Evolutionary conservation across 2,888 invertebrate genomes (phyloP), one percentile per base, ranked within the genome.

Genomic region (Volucella bombylans): DNA sequence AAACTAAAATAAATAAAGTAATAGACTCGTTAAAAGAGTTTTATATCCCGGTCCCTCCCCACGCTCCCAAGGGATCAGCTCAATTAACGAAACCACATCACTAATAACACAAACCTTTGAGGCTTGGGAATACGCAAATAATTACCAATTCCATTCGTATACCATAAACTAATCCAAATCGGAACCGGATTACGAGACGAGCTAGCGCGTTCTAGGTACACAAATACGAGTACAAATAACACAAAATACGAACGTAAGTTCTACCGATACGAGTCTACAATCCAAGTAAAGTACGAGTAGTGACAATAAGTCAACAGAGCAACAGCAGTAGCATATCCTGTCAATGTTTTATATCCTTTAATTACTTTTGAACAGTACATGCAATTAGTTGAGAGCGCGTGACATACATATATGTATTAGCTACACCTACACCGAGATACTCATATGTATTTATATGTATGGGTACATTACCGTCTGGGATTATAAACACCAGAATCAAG

Each of bases 311-410:
- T 59, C 61, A 65, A 59, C 38, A 54, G 49, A 73, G 59, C 68
- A 68, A 23, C 62, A 76, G 73, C 69, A 39, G 38, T 47, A 59
- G 47, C 54, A 69, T 74, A 61, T 81, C 67, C 62, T 77, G 79
- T 85, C 80, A 67, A 71, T 83, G 74, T 80, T 83, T 62, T 81
- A 72, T 85, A 85, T 77, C 68, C 72, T 59, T 72, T 85, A 80
- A 85, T 85, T 81, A 81, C 85, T 85, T 80, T 77, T 62, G 43
- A 72, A 65, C 67, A 71, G 79, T 80, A 79, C 72, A 69, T 69
- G 80, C 69, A 83, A 79, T 83, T 79, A 83, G 83, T 67, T 49
- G 69, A 57, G 61, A 62, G 49, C 39, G 50, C 57, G 47, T 23
- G 18, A 23, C 18, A 23, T 23, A n/a, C n/a, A n/a, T 18, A 23